phyloP scores from a whole-genome alignment of 2,797 vertebrate species.

The Sitta carolinensis region DNA sequence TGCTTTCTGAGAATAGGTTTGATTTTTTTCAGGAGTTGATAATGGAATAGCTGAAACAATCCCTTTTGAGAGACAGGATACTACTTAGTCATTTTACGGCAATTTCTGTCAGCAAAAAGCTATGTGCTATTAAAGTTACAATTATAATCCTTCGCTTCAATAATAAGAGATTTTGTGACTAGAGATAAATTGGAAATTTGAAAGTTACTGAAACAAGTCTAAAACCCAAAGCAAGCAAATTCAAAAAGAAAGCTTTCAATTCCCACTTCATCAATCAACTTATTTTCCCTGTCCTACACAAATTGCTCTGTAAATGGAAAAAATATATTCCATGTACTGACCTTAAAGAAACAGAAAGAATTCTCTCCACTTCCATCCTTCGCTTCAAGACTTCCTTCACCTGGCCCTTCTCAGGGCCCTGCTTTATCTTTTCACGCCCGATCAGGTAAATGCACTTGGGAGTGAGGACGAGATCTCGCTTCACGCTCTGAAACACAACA shows the following conservation, averaged over 20 bases:
- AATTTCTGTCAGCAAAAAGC: background rate
- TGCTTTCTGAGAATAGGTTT: background rate
- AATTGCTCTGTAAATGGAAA: background rate
- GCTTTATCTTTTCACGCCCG: conserved; percentile 93
- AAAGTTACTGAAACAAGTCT: background rate
- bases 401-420: conserved; percentile 93
- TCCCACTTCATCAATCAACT: background rate
- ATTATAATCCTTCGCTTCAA: background rate
- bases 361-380: conserved; percentile 89
- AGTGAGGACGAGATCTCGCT: conserved; percentile 93
- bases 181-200: background rate
- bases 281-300: background rate
- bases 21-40: background rate
- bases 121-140: background rate
- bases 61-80: background rate
- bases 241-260: background rate
- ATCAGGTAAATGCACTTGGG: conserved; percentile 94
- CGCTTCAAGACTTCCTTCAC: conserved; percentile 95
- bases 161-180: background rate
- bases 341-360: conserved; percentile 92
- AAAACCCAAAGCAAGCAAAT: background rate
- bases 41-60: background rate
- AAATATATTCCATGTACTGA: conserved; percentile 55
- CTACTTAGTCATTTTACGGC: background rate
- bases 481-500: conserved; percentile 82